Evolutionary conservation across 2,797 vertebrate species (phyloP).

Genomic region (Saxicola maurus): DNA sequence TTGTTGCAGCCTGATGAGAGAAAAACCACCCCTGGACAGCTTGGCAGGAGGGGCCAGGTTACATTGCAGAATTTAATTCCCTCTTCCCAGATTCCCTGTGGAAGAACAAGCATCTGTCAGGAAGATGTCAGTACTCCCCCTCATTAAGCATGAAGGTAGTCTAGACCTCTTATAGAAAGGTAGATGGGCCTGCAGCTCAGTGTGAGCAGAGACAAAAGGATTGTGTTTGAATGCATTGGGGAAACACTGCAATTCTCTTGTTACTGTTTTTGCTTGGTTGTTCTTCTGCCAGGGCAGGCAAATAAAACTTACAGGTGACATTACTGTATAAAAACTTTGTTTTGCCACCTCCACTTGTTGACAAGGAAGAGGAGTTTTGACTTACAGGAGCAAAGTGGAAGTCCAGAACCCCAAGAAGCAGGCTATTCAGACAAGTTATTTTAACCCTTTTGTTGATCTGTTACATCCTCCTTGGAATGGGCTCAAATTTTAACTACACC

Average conservation of each 20-base stretch:
- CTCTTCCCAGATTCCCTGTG: neutral
- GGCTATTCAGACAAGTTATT: neutral
- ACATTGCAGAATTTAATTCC: neutral
- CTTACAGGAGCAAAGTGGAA: neutral
- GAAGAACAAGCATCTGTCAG: neutral
- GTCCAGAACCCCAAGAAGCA: neutral
- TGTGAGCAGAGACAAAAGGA: neutral
- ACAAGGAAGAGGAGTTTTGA: neutral
- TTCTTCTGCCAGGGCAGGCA: conserved; percentile 39
- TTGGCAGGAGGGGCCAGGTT: neutral
- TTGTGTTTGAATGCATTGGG: neutral
- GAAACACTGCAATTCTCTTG: neutral
- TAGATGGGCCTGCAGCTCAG: neutral
- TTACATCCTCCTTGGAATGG: neutral
- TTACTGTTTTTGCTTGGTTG: conserved; percentile 19
- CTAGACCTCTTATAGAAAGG: neutral
- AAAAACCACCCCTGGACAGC: neutral
- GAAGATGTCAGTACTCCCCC: neutral
- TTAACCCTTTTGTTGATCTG: neutral
- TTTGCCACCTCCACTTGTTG: conserved; percentile 6
- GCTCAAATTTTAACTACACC: neutral
- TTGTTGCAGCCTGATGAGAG: neutral
- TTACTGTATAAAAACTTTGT: conserved; percentile 29
- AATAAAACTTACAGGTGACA: conserved; percentile 58
- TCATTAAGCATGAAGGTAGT: neutral